phyloP scores from a whole-genome alignment of 2,888 invertebrate genomes.

The Unio delphinus region DNA sequence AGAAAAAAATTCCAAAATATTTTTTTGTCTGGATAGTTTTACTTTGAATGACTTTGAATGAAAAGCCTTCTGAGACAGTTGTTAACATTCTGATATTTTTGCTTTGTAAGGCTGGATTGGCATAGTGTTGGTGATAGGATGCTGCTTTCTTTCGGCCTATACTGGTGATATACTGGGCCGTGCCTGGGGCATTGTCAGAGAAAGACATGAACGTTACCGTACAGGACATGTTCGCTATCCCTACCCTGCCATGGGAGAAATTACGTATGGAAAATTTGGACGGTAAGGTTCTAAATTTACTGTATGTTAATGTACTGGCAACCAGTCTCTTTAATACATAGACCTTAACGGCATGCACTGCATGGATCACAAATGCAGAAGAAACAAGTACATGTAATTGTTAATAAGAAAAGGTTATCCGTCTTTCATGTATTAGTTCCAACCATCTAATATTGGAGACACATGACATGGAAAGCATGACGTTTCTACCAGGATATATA shows the following conservation, averaged over 20 bases:
- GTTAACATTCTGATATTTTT: neutral
- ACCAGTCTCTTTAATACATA: neutral
- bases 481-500: too few species aligned
- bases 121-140: slow-evolving; percentile 76
- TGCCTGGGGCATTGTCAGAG: slow-evolving; percentile 86
- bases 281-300: slow-evolving; percentile 38
- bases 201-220: slow-evolving; percentile 76
- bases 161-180: slow-evolving; percentile 85
- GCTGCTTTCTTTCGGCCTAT: slow-evolving; percentile 80
- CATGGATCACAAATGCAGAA: neutral
- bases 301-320: neutral
- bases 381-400: too few species aligned
- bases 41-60: too few species aligned
- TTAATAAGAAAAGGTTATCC: too few species aligned
- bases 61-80: too few species aligned
- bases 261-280: slow-evolving; percentile 79
- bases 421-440: too few species aligned
- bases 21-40: too few species aligned
- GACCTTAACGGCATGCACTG: neutral
- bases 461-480: too few species aligned
- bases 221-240: slow-evolving; percentile 80
- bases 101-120: slow-evolving; percentile 78
- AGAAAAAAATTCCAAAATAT: too few species aligned
- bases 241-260: slow-evolving; percentile 86
- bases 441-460: too few species aligned